Evolutionary conservation across 1,140 invertebrate genomes (phyloP).

Genomic region (Lepidurus apus): DNA sequence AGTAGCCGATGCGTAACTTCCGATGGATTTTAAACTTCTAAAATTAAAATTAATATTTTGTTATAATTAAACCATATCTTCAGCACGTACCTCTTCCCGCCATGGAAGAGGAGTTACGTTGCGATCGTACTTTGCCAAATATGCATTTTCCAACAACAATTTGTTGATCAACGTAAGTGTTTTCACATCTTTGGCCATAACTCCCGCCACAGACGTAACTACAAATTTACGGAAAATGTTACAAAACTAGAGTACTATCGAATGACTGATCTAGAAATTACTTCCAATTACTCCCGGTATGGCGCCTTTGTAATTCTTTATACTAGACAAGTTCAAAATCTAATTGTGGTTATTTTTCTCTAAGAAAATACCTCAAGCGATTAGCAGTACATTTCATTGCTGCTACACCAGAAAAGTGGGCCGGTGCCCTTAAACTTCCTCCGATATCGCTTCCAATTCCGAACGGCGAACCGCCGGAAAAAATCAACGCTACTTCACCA

Average conservation of each 20-base stretch:
- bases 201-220: constrained; percentile 34
- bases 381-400: constrained; percentile 38
- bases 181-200: constrained; percentile 35
- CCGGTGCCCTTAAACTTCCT: constrained; percentile 48
- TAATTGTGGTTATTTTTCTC: neutral
- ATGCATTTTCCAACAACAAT: constrained; percentile 25
- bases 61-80: neutral
- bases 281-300: constrained; percentile 31
- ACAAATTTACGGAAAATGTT: constrained; percentile 7
- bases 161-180: constrained; percentile 17
- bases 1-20: constrained; percentile 39
- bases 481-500: constrained; percentile 43
- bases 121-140: constrained; percentile 33
- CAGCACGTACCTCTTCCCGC: constrained; percentile 36
- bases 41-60: neutral
- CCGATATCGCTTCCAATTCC: constrained; percentile 51
- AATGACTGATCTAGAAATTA: neutral
- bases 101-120: constrained; percentile 37
- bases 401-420: constrained; percentile 42
- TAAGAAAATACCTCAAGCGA: neutral
- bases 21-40: constrained; percentile 28
- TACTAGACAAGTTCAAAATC: constrained; percentile 26
- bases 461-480: constrained; percentile 40
- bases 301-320: neutral
- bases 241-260: neutral